These are phyloP conservation scores for Trisateles emortualis DNA, from an alignment of 2,888 invertebrate species.

Conservation along the genomic window DNA sequence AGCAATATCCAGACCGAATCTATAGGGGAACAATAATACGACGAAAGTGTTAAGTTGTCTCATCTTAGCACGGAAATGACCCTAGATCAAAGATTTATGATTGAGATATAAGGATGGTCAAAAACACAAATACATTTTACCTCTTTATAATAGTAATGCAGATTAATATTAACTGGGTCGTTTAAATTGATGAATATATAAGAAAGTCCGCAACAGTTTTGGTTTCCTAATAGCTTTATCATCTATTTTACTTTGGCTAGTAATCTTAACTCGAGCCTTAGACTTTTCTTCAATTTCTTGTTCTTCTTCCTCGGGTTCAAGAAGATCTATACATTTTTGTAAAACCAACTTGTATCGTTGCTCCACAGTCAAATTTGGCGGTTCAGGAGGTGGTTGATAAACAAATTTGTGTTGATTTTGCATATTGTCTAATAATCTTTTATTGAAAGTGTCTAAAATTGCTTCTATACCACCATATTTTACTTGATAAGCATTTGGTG, in stretches of 20 bases:
- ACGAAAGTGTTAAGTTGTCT: too few relatives aligned
- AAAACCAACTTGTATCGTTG: conserved; percentile 61
- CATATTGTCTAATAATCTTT: conserved; percentile 63
- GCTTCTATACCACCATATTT: conserved; percentile 66
- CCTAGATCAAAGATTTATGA: too few relatives aligned
- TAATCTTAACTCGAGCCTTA: neutral
- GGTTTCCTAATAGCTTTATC: conserved; percentile 16
- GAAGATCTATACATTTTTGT: conserved; percentile 60
- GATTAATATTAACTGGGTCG: too few relatives aligned
- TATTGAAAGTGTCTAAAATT: conserved; percentile 68
- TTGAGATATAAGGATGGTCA: too few relatives aligned
- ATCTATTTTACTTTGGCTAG: neutral
- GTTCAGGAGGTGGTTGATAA: conserved; percentile 54
- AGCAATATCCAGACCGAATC: too few relatives aligned
- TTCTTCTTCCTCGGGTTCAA: conserved; percentile 47
- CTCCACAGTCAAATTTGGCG: conserved; percentile 45
- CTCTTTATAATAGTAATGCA: too few relatives aligned
- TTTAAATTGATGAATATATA: conserved; percentile 41
- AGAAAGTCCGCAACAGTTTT: conserved; percentile 56
- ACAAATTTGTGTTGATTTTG: conserved; percentile 55
- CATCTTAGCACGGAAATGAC: too few relatives aligned
- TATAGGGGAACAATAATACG: too few relatives aligned
- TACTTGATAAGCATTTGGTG: conserved; percentile 68
- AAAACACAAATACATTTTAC: too few relatives aligned
- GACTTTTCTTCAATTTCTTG: neutral